These are phyloP conservation scores for Scartelaos histophorus DNA, from an alignment of 2,113 vertebrate species.

Conservation along the genomic window DNA sequence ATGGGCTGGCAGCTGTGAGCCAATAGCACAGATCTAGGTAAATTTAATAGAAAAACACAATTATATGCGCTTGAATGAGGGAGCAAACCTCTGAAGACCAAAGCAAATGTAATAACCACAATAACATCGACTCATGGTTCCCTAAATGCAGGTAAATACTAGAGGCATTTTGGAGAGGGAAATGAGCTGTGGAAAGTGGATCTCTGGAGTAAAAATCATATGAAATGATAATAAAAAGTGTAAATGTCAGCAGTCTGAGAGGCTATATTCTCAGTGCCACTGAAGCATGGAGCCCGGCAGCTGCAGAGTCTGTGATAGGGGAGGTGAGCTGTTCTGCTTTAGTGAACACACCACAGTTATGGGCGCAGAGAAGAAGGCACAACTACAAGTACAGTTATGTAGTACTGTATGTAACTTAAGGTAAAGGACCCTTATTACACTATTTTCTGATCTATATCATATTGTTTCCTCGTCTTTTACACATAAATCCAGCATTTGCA, in stretches of 20 bases:
- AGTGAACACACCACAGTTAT: constrained; percentile 2
- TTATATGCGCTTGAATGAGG: constrained; percentile 35
- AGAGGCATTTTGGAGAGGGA: constrained; percentile 32
- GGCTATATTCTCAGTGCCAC: constrained; percentile 18
- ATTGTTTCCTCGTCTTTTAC: no score
- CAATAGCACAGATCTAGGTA: constrained; percentile 16
- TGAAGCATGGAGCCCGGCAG: not conserved
- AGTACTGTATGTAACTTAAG: not conserved
- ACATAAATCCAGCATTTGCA: no score
- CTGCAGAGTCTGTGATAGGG: constrained; percentile 13
- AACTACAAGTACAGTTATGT: not conserved
- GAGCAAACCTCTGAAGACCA: constrained; percentile 21
- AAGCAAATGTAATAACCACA: constrained; percentile 48
- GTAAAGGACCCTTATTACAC: no score
- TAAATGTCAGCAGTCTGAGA: constrained; percentile 49
- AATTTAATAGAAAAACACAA: constrained; percentile 44
- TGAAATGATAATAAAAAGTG: constrained; percentile 17
- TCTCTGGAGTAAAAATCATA: constrained; percentile 29
- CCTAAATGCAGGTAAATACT: constrained; percentile 46
- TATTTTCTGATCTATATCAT: not conserved
- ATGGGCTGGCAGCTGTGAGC: not conserved
- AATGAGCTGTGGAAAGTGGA: constrained; percentile 37
- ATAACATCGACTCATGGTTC: constrained; percentile 28
- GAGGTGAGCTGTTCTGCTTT: constrained; percentile 27
- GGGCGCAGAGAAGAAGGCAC: not conserved